Conservation (phyloP, 2,113 vertebrate genomes). For the Malurus melanocephalus region DNA sequence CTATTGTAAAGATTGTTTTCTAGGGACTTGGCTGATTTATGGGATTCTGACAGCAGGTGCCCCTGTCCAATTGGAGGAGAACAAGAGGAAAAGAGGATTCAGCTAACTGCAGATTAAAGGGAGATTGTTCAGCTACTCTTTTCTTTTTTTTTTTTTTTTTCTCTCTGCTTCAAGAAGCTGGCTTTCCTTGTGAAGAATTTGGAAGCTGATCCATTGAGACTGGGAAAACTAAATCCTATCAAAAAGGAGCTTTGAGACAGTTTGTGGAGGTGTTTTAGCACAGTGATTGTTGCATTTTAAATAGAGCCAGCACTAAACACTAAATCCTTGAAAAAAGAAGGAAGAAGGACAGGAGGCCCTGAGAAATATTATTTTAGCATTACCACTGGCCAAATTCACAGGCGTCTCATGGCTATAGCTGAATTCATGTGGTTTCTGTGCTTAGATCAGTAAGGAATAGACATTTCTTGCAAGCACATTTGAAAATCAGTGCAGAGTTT, state of each 20-base stretch:
- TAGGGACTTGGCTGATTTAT: conserved; percentile 8
- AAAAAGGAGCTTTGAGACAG: neutral
- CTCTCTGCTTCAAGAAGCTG: neutral
- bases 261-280: neutral
- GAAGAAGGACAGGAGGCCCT: neutral
- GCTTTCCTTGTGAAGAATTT: neutral
- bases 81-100: conserved; percentile 27
- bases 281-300: neutral
- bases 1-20: conserved; percentile 29
- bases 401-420: neutral
- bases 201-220: neutral
- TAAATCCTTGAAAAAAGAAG: neutral
- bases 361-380: neutral
- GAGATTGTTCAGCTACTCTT: neutral
- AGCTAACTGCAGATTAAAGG: conserved; percentile 28
- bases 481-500: neutral
- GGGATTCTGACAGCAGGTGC: conserved; percentile 29
- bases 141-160: neutral
- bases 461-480: neutral
- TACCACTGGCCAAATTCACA: neutral
- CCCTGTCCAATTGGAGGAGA: neutral
- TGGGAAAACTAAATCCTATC: neutral
- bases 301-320: neutral
- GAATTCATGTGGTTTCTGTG: neutral
- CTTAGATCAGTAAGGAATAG: neutral